Percentiles rank a stretch among this genome's conserved stretches.
These are phyloP conservation scores for Petrosia ficiformis DNA, from an alignment of 37 sponge, comb jelly and placozoan genomes.

Conservation along the genomic window DNA sequence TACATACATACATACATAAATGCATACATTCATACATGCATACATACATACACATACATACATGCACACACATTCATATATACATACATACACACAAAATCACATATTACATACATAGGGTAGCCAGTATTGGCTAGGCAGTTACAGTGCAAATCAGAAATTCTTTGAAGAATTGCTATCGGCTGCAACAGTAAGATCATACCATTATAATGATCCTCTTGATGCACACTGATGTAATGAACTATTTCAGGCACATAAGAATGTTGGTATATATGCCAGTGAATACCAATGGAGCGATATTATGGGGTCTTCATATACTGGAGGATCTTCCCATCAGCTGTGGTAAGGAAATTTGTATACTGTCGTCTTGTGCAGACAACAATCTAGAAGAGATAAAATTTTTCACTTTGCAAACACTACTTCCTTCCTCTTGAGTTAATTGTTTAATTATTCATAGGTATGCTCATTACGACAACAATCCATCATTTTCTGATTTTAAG, in stretches of 20 bases:
- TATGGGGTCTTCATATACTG: conserved; percentile 76
- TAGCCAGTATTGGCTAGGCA: conserved; percentile 50
- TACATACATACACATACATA: too few relatives aligned
- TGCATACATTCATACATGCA: neutral
- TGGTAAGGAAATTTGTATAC: conserved; percentile 42
- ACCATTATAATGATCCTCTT: too few relatives aligned
- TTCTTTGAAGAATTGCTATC: conserved; percentile 72
- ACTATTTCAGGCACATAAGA: conserved; percentile 46
- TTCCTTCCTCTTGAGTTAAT: neutral
- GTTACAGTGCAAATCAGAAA: conserved; percentile 46
- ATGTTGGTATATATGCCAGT: conserved; percentile 82
- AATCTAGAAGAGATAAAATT: too few relatives aligned
- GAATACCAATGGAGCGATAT: conserved; percentile 78
- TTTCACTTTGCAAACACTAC: too few relatives aligned
- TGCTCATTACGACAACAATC: conserved; percentile 74
- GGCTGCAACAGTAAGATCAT: conserved; percentile 58
- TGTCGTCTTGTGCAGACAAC: neutral
- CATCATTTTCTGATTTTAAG: conserved; percentile 73
- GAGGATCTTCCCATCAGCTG: conserved; percentile 57
- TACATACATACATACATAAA: too few relatives aligned
- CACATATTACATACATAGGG: conserved; percentile 35
- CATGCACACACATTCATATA: too few relatives aligned
- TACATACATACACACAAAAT: neutral
- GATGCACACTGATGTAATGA: too few relatives aligned
- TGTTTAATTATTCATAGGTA: conserved; percentile 44